Evolutionary conservation across 2,113 vertebrate genomes (phyloP).

Genomic region (Phalacrocorax carbo): DNA sequence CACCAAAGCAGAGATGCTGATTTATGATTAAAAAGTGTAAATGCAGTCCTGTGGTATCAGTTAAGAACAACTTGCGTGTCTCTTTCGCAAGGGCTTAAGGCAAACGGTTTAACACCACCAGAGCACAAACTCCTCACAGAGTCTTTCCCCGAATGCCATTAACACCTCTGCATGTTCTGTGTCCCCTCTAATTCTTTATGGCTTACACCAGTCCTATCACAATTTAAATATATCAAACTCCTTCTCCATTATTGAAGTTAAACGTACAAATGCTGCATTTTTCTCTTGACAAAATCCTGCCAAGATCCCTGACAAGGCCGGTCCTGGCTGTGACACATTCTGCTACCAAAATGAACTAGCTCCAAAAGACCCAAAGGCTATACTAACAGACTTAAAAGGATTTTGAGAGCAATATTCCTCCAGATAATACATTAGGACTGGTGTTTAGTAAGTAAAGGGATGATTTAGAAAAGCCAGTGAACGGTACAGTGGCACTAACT

Average conservation of each 20-base stretch:
- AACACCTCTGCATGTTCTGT: not conserved
- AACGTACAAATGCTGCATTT: not conserved
- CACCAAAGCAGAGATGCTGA: not conserved
- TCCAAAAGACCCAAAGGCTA: not conserved
- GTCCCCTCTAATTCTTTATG: not conserved
- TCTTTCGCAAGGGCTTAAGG: not conserved
- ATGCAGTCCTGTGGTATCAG: not conserved
- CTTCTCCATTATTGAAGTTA: not conserved
- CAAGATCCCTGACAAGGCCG: rapidly evolving
- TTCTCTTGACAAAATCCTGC: not conserved
- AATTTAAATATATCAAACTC: not conserved
- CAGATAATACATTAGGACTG: not conserved
- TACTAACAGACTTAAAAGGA: not conserved
- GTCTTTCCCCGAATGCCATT: not conserved
- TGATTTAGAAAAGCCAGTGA: not conserved
- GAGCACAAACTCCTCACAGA: not conserved
- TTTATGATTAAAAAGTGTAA: conserved; percentile 27
- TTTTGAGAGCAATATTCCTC: not conserved
- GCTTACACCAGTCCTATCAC: not conserved
- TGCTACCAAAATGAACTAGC: not conserved
- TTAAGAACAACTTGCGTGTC: not conserved
- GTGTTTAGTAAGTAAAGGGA: not conserved
- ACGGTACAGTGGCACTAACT: not conserved
- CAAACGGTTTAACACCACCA: not conserved
- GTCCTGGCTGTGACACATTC: not conserved